Evolutionary conservation across 2,888 invertebrate genomes (phyloP).

Genomic region (Unio delphinus): DNA sequence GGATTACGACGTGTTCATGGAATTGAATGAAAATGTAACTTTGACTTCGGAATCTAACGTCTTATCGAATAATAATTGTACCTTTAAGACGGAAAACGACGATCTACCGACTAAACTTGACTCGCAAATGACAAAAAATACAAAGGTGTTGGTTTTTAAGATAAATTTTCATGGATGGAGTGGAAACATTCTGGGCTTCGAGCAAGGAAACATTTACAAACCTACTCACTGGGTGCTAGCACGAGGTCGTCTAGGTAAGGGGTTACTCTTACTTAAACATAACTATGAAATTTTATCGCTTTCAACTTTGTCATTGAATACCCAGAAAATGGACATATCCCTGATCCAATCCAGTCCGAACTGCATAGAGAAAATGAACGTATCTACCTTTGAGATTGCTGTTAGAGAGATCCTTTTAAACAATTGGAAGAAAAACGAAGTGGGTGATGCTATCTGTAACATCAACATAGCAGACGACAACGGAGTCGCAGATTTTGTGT

Average conservation of each 20-base stretch:
- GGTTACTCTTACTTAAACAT: conserved; percentile 57
- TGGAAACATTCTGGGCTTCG: conserved; percentile 3
- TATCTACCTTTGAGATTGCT: conserved; percentile 17
- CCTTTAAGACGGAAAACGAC: conserved; percentile 8
- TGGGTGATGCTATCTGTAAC: conserved; percentile 42
- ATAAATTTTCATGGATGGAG: conserved; percentile 15
- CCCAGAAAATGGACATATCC: conserved; percentile 39
- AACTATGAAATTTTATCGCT: conserved; percentile 59
- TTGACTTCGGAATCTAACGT: no score
- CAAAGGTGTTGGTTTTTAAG: conserved; percentile 30
- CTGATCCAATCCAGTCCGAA: conserved; percentile 42
- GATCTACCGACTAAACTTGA: conserved; percentile 12
- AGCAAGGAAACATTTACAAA: conserved; percentile 19
- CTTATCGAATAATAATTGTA: conserved; percentile 2
- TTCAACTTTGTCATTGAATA: conserved; percentile 50
- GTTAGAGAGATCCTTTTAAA: conserved; percentile 45
- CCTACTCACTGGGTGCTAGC: no score
- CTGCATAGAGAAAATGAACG: conserved; percentile 42
- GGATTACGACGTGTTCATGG: no score
- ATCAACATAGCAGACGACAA: conserved; percentile 22
- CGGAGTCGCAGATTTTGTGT: conserved; percentile 23
- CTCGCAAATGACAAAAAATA: conserved; percentile 10
- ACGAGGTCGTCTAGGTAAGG: conserved; percentile 54
- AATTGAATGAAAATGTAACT: no score
- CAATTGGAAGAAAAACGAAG: conserved; percentile 33